Evolutionary conservation across 2,888 invertebrate genomes (phyloP), one percentile per base, ranked within the genome.

Genomic region (Platerodrilus igneus): DNA sequence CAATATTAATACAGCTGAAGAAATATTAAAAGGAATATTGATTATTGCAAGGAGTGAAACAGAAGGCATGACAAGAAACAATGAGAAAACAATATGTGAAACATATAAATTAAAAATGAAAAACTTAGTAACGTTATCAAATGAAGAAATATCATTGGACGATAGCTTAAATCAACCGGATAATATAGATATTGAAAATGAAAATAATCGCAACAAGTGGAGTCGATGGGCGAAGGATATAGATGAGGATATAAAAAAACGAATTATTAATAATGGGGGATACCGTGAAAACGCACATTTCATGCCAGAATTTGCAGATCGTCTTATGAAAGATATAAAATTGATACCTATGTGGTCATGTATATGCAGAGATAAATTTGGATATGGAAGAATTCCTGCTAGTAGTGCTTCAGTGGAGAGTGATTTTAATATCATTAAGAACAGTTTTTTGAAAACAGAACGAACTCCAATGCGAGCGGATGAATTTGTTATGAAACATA

Each of bases 351-450:
- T 39, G 13, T 27, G 39, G 39, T 33, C 39, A 2, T 15, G 16
- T 19, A 14, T 32, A 11, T 32, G 14, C 8, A 8, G 39, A 3
- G 20, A 33, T 33, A 9, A 33, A 20, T 33, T 33, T 28, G 32
- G 32, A 25, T 39, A 13, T 17, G 39, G 39, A 13, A 26, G 39
- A 13, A 20, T 38, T 13, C 32, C 38, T 11, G 38, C 38, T 8
- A 19, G 20, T 16, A 38, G 38, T 32, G 38, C 32, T n/a, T 19
- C 38, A 5, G 38, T 38, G 1, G 38, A 38, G 33, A 14, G 20
- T 7, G 33, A 39, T 4, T 30, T 39, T 27, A 11, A 39, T 25
- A 20, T 23, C 23, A n/a, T 31, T 14, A 32, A 39, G 27, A 37
- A 28, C 20, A 15, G 8, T 8, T 9, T 37, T 2, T 28, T 37